A percentile compares a stretch with the other conserved stretches of the same genome.
Evolutionary conservation across 2,113 vertebrate species (phyloP).

Genomic region (Pseudonaja textilis): DNA sequence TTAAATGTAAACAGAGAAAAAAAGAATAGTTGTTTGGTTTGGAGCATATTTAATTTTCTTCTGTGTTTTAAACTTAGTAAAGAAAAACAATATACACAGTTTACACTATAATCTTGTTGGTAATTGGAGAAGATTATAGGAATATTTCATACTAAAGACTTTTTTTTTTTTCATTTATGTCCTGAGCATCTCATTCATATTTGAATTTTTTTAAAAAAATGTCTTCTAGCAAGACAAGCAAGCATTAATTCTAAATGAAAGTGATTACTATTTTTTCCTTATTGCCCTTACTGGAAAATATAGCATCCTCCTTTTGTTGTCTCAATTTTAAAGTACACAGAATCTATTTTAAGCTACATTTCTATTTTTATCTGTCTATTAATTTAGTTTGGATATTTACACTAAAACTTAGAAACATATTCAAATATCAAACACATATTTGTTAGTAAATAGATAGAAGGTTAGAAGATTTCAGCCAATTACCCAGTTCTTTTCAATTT

Average conservation of each 20-base stretch:
- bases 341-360: neutral
- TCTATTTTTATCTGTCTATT: neutral
- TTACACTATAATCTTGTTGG: neutral
- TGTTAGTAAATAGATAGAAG: neutral
- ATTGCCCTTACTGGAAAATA: slow-evolving; percentile 1
- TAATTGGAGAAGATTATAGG: slow-evolving; percentile 2
- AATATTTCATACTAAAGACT: slow-evolving; percentile 22
- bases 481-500: neutral
- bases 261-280: slow-evolving; percentile 29
- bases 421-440: neutral
- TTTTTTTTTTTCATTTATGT: slow-evolving; percentile 25
- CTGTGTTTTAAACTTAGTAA: slow-evolving; percentile 25
- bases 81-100: neutral
- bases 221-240: slow-evolving; percentile 11
- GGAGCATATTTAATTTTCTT: slow-evolving; percentile 17
- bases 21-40: neutral
- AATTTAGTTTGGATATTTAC: neutral
- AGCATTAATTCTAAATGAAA: slow-evolving; percentile 28
- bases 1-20: neutral
- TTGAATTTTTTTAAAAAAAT: slow-evolving; percentile 12
- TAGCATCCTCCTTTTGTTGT: neutral
- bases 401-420: neutral
- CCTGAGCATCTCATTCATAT: neutral
- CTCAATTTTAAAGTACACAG: neutral
- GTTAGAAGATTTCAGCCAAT: neutral